Percentiles rank a stretch among this genome's conserved stretches.
Conservation (phyloP, 2,797 vertebrate species). For the Pseudomugil tenellus region DNA sequence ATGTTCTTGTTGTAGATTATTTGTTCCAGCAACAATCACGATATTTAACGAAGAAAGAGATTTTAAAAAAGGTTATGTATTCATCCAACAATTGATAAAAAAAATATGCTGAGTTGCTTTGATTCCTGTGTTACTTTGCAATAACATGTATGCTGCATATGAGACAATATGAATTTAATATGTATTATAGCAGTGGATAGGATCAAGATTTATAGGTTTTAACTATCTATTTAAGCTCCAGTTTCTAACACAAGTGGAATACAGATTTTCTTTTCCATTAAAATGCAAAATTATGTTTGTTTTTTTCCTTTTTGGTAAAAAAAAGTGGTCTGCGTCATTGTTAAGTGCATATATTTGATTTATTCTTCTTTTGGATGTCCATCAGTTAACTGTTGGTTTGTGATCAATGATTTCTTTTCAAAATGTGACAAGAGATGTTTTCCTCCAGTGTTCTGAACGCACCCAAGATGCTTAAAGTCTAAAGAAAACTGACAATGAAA, state of each 20-base stretch:
- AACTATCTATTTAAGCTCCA: slow-evolving; percentile 17
- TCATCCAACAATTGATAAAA: neutral
- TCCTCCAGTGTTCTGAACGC: neutral
- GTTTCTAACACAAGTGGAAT: neutral
- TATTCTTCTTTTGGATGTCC: neutral
- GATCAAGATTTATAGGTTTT: slow-evolving; percentile 24
- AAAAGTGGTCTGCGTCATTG: neutral
- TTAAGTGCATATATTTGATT: neutral
- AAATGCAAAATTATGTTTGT: slow-evolving; percentile 14
- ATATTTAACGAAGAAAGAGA: neutral
- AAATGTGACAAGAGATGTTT: neutral
- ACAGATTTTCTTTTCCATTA: slow-evolving; percentile 5
- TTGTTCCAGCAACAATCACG: neutral
- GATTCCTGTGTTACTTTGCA: slow-evolving; percentile 5
- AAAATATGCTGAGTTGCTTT: neutral
- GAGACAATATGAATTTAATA: neutral
- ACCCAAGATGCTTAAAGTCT: too few species aligned
- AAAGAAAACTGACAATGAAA: too few species aligned
- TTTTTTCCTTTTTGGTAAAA: too few species aligned
- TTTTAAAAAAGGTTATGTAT: neutral
- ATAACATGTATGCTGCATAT: neutral
- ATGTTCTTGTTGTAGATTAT: slow-evolving; percentile 7
- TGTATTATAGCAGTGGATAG: slow-evolving; percentile 1
- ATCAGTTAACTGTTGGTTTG: neutral
- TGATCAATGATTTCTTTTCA: too few species aligned